Evolutionary conservation across 2,797 vertebrate genomes (phyloP), one percentile per base, ranked within the genome.

Genomic region (Melanotaenia maccullochi): DNA sequence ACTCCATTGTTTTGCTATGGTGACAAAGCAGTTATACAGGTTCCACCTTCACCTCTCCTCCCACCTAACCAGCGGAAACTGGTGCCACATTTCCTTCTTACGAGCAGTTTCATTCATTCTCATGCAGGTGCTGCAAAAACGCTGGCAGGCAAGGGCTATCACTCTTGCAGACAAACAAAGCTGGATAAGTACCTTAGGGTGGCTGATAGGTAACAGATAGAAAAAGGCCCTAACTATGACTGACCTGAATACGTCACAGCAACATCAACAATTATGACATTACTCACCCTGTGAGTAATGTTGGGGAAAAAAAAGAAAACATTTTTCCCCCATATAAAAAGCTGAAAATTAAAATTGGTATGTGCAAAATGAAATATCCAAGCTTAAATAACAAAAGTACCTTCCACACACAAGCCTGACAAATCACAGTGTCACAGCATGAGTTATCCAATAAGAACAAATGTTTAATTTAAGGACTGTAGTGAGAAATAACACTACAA

Each of bases 11-110:
- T 82, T 87, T 88, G 47, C 85, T 76, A 87, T 77, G 78, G 91
- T 93, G 92, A 94, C 92, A 90, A 93, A 92, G 92, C 93, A 90
- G 92, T 94, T 91, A 73, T 85, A 76, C 92, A 86, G 87, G 94
- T 94, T 93, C 75, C 79, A 85, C 85, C 79, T 89, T 84, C 76
- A 73, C 60, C 69, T 84, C 68, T 71, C 76, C 77, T 65, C 52
- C 70, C 58, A 66, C 81, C 85, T 62, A 68, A 67, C 66, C 75
- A 49, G 65, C 42, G 63, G 35, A 66, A 68, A 72, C 70, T 72
- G 66, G 59, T 1, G 3, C 52, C 64, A 14, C 66, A 86, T 89
- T 94, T 91, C 92, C 91, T 86, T 65, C 30, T 83, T 79, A 51
- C 38, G 1, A 5, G 62, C 8, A 60, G 35, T 57, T 91, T 90